A percentile compares a stretch with the other conserved stretches of the same genome.
Conservation (phyloP, 2,113 vertebrate genomes). For the Heterotis niloticus region DNA sequence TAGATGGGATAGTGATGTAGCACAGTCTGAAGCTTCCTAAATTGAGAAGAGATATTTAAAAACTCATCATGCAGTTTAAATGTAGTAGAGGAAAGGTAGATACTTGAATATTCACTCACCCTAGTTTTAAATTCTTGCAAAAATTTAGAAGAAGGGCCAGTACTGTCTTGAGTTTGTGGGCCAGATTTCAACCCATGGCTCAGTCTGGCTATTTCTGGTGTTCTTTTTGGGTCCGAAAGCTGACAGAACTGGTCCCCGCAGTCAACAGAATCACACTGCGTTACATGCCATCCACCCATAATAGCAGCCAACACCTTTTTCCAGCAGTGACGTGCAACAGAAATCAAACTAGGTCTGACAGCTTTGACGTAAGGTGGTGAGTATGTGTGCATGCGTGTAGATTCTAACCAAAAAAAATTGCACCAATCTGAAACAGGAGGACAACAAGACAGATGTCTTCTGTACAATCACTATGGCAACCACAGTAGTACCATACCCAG, state of each 20-base stretch:
- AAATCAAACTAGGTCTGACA: background rate
- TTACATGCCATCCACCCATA: background rate
- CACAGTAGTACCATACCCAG: background rate
- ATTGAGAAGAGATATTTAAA: too few relatives aligned
- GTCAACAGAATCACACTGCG: constrained; percentile 6
- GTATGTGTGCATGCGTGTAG: background rate
- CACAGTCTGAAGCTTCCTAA: too few relatives aligned
- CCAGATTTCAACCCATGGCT: constrained; percentile 3
- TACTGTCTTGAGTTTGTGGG: background rate
- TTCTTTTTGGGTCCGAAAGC: background rate
- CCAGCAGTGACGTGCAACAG: constrained; percentile 12
- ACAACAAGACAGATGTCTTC: background rate
- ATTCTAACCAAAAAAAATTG: background rate
- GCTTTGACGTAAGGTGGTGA: background rate
- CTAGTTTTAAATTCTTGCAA: background rate
- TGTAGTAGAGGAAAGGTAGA: too few relatives aligned
- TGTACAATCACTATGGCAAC: background rate
- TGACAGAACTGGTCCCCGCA: background rate
- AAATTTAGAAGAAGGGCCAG: background rate
- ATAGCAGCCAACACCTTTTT: background rate
- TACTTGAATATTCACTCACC: background rate
- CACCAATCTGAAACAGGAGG: background rate
- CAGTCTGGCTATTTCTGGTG: constrained; percentile 7
- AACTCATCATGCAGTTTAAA: too few relatives aligned
- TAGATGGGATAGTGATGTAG: too few relatives aligned